Evolutionary conservation across 2,797 vertebrate species (phyloP).

Genomic region (Rhinella marina): DNA sequence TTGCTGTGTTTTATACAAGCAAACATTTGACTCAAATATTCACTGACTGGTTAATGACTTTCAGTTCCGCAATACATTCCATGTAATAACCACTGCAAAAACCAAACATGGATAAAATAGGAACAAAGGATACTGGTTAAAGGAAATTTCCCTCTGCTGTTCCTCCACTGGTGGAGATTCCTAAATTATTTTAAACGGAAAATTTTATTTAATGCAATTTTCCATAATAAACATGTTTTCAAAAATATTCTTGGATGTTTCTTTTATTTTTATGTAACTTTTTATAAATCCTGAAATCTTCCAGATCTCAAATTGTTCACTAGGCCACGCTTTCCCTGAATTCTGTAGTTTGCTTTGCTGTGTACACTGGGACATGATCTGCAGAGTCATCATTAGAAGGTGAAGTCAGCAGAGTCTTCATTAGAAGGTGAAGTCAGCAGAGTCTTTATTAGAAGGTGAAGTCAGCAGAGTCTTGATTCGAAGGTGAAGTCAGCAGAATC

Average conservation of each 20-base stretch:
- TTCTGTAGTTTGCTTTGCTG: background rate
- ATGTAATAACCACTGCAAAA: conserved; percentile 1
- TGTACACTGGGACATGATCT: background rate
- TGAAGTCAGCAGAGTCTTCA: too few species aligned
- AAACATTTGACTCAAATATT: conserved; percentile 22
- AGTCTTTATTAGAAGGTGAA: too few species aligned
- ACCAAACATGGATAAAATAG: background rate
- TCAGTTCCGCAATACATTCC: conserved; percentile 23
- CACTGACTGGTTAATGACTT: conserved; percentile 23
- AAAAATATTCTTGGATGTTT: background rate
- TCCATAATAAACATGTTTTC: background rate
- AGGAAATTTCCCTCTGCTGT: background rate
- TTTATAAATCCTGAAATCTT: background rate
- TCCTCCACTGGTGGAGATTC: background rate
- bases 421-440: too few species aligned
- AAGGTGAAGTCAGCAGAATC: too few species aligned
- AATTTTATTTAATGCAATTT: background rate
- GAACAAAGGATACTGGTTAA: background rate
- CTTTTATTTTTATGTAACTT: background rate
- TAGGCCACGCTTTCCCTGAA: background rate
- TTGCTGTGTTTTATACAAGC: background rate
- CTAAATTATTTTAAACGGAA: background rate
- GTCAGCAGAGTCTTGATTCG: too few species aligned
- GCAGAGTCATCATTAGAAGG: background rate
- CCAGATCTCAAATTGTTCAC: too few species aligned